phyloP scores from a whole-genome alignment of 1,140 invertebrate species.

The Alviniconcha marisindica region DNA sequence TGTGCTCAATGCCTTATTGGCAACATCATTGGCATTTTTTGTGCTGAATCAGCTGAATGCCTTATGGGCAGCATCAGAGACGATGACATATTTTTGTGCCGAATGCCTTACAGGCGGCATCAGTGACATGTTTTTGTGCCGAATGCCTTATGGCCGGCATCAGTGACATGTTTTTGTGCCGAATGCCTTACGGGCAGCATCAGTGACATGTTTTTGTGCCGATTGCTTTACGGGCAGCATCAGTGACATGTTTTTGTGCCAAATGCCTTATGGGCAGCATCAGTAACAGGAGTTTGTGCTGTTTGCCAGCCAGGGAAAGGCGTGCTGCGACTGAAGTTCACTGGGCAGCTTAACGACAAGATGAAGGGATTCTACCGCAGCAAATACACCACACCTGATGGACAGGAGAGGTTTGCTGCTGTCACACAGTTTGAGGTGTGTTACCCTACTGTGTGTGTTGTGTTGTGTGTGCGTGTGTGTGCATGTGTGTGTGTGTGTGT shows the following conservation, averaged over 20 bases:
- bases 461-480: neutral
- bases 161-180: no score
- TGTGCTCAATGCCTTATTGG: no score
- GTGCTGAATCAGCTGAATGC: no score
- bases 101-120: no score
- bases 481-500: neutral
- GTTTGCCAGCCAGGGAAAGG: conserved; percentile 79
- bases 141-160: no score
- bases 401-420: conserved; percentile 88
- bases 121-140: no score
- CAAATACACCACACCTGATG: conserved; percentile 84
- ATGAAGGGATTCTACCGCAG: conserved; percentile 96
- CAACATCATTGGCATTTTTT: no score
- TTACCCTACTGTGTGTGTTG: neutral
- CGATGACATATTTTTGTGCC: no score
- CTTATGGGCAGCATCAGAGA: no score
- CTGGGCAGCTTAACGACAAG: conserved; percentile 92
- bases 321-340: conserved; percentile 85
- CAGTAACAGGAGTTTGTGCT: neutral
- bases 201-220: neutral
- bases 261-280: neutral
- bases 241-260: no score
- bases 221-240: neutral
- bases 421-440: conserved; percentile 91
- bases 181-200: no score